Base-by-base conservation (phyloP, 2,797 vertebrate genomes). In the Heliangelus exortis region DNA sequence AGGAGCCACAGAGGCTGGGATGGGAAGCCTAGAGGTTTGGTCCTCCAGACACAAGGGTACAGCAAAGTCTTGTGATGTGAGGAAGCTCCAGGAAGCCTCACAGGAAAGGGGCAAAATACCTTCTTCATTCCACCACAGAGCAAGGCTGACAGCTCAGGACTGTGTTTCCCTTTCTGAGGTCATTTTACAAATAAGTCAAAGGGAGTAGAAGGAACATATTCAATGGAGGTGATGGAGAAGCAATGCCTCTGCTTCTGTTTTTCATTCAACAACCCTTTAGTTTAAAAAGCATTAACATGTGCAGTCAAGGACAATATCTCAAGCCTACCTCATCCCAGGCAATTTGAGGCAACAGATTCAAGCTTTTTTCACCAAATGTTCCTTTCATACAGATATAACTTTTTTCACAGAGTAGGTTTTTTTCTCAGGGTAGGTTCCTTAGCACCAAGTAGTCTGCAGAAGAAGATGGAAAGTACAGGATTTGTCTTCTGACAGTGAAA, bases 21-120 rank as follows among this genome's bases (percentile, higher is more conserved):
- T 2, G 5, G 10, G 22, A 36, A 28, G 14, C n/a, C 62, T 58
- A 59, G n/a, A 51, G 20, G 12, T 47, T 25, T 0, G 0, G 14
- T 36, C 31, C 23, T 75, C 16, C 47, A 71, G n/a, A 10, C 4
- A 6, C 22, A 43, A 39, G 10, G 20, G 26, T 12, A 33, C 1
- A 8, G 9, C 29, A 55, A 67, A 36, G 5, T 18, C 54, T 84
- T 1, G 0, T 15, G 59, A 11, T 11, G 17, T 43, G 76, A 54
- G 31, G 10, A 87, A 72, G 31, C 12, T 71, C 29, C 25, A 48
- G 28, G 19, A 0, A 0, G n/a, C 21, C 53, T 74, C 39, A 41
- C 13, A 77, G 11, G 34, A 21, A 54, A 36, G 15, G 20, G 25
- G 3, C 28, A 86, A 81, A 90, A 57, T 5, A 20, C 13, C 9